phyloP scores from a whole-genome alignment of 1,140 invertebrate species.

The Monochamus saltuarius region DNA sequence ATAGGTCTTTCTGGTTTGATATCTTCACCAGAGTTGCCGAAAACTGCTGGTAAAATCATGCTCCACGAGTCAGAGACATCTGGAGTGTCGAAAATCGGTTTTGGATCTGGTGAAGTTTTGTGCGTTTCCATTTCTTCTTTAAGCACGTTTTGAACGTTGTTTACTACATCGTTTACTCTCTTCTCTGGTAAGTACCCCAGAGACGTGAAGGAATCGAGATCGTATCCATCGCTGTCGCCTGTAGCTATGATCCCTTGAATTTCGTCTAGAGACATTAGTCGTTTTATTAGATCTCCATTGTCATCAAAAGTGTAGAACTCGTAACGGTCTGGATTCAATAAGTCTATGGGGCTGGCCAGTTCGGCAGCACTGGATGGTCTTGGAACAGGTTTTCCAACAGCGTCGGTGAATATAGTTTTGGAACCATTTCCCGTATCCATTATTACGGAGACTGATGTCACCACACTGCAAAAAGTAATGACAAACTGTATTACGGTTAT shows the following conservation, averaged over 20 bases:
- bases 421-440: slow-evolving; percentile 60
- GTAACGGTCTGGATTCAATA: slow-evolving; percentile 76
- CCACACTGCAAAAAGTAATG: slow-evolving; percentile 55
- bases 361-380: slow-evolving; percentile 57
- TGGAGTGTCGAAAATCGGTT: slow-evolving; percentile 62
- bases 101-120: slow-evolving; percentile 56
- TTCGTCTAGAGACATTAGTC: slow-evolving; percentile 79
- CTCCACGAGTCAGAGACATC: slow-evolving; percentile 76
- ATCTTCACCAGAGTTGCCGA: slow-evolving; percentile 62
- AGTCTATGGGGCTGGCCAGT: slow-evolving; percentile 72
- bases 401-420: slow-evolving; percentile 59
- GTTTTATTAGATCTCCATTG: slow-evolving; percentile 74
- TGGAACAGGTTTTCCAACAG: slow-evolving; percentile 61
- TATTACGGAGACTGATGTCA: slow-evolving; percentile 63
- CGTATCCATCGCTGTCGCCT: slow-evolving; percentile 62
- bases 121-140: slow-evolving; percentile 72
- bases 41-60: slow-evolving; percentile 74
- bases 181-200: slow-evolving; percentile 57
- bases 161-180: slow-evolving; percentile 75
- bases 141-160: slow-evolving; percentile 78
- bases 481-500: background rate
- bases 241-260: slow-evolving; percentile 80
- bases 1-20: slow-evolving; percentile 42
- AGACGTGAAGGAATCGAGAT: slow-evolving; percentile 35
- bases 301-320: slow-evolving; percentile 84